Conservation (phyloP, 2,797 vertebrate genomes). For the Cetoscarus ocellatus region DNA sequence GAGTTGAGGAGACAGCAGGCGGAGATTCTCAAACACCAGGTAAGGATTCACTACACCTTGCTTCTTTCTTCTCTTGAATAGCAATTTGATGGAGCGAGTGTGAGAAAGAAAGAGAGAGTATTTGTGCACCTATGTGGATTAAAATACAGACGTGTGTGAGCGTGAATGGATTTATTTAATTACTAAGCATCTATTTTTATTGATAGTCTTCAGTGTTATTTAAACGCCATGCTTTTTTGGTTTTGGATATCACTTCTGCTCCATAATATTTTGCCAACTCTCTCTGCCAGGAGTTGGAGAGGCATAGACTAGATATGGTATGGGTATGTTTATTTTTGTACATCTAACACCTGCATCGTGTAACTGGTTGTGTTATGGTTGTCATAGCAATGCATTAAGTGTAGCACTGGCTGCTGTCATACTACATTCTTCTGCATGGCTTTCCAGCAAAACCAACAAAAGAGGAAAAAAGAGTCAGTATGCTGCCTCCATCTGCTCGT, state of each 20-base stretch:
- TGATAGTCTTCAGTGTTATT: constrained; percentile 71
- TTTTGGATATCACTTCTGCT: constrained; percentile 92
- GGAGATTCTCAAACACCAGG: constrained; percentile 99
- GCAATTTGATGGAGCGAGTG: constrained; percentile 28
- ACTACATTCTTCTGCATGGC: constrained; percentile 99
- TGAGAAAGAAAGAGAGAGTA: constrained; percentile 8
- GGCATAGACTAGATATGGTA: constrained; percentile 99
- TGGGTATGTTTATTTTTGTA: constrained; percentile 99
- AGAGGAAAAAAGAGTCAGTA: constrained; percentile 79
- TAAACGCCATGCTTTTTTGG: constrained; percentile 91
- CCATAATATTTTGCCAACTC: constrained; percentile 99
- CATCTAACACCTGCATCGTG: constrained; percentile 99
- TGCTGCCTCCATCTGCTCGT: constrained; percentile 98
- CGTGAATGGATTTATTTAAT: constrained; percentile 54
- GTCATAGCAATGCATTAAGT: constrained; percentile 99
- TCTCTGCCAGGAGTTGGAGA: constrained; percentile 99
- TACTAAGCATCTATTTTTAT: constrained; percentile 54
- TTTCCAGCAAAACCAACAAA: constrained; percentile 95
- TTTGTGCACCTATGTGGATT: constrained; percentile 26
- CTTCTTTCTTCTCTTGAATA: constrained; percentile 54
- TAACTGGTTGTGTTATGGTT: constrained; percentile 99
- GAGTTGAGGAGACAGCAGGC: constrained; percentile 98
- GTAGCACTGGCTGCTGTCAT: constrained; percentile 99
- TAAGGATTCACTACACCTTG: constrained; percentile 70
- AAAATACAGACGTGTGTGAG: constrained; percentile 44